phyloP scores from a whole-genome alignment of 2,888 invertebrate species.

The Portevinia maculata region DNA sequence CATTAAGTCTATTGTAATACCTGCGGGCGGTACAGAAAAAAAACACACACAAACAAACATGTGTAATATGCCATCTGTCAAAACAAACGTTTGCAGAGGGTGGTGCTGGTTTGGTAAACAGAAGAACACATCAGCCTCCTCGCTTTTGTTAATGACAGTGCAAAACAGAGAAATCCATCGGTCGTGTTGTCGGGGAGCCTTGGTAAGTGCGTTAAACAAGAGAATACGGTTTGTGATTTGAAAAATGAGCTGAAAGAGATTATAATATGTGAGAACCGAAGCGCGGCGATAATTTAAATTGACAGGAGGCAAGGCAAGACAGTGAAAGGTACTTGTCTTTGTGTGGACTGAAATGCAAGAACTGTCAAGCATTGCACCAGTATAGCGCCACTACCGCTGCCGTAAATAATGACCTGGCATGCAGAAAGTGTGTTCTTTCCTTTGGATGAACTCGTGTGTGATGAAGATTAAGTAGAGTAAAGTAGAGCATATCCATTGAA shows the following conservation, averaged over 20 bases:
- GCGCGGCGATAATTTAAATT: slow-evolving; percentile 22
- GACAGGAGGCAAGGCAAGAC: slow-evolving; percentile 7
- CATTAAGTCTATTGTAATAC: slow-evolving; percentile 1
- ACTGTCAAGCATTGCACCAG: slow-evolving; percentile 3
- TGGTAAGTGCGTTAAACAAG: not conserved
- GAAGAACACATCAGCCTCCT: not conserved
- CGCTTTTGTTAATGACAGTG: slow-evolving; percentile 3
- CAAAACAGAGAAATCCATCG: slow-evolving; percentile 4
- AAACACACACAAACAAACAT: not conserved
- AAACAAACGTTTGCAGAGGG: slow-evolving; percentile 9
- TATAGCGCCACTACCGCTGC: slow-evolving; percentile 20
- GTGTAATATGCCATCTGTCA: slow-evolving; percentile 16
- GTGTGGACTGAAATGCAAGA: not conserved
- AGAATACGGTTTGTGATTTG: slow-evolving; percentile 2
- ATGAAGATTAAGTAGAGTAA: not conserved
- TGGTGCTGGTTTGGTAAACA: slow-evolving; percentile 24
- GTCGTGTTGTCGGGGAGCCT: not conserved
- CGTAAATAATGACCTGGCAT: slow-evolving; percentile 45
- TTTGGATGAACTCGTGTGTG: slow-evolving; percentile 11
- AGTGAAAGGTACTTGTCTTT: slow-evolving; percentile 5
- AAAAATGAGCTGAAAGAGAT: not conserved
- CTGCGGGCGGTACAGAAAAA: not conserved
- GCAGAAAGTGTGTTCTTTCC: slow-evolving; percentile 2
- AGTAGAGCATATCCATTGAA: slow-evolving; percentile 39
- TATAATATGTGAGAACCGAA: slow-evolving; percentile 10